A percentile compares a stretch with the other conserved stretches of the same genome.
phyloP scores from a whole-genome alignment of 2,888 invertebrate genomes.

The Clunio marinus region DNA sequence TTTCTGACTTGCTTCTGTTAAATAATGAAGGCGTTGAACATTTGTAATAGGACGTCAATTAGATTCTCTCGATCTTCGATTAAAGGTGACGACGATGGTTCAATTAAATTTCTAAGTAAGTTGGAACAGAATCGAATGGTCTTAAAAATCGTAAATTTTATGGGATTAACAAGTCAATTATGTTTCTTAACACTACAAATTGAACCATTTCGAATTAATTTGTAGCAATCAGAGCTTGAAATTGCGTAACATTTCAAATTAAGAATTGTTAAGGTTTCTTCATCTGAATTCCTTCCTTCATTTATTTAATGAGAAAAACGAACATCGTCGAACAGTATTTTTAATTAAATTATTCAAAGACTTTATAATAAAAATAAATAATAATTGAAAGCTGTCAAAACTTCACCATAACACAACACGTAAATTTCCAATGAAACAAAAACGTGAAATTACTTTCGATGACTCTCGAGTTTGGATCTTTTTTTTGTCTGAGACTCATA shows the following conservation, averaged over 20 bases:
- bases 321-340: background rate
- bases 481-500: background rate
- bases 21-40: conserved; percentile 32
- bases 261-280: background rate
- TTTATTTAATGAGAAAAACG: too few species aligned
- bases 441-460: conserved; percentile 35
- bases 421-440: conserved; percentile 29
- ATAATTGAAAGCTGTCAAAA: conserved; percentile 21
- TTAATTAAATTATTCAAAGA: background rate
- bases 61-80: background rate
- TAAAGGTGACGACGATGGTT: background rate
- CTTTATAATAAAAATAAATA: too few species aligned
- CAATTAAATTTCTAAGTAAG: background rate
- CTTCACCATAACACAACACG: conserved; percentile 5
- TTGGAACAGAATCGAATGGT: too few species aligned
- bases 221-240: conserved; percentile 23
- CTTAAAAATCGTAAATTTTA: background rate
- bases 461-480: conserved; percentile 23
- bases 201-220: conserved; percentile 7
- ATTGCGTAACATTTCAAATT: conserved; percentile 22
- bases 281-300: background rate
- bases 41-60: conserved; percentile 34
- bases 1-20: background rate
- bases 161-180: conserved; percentile 9
- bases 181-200: too few species aligned